These are phyloP conservation scores for Notarius lentiginosus DNA, from an alignment of 2,113 vertebrate genomes.

Conservation along the genomic window DNA sequence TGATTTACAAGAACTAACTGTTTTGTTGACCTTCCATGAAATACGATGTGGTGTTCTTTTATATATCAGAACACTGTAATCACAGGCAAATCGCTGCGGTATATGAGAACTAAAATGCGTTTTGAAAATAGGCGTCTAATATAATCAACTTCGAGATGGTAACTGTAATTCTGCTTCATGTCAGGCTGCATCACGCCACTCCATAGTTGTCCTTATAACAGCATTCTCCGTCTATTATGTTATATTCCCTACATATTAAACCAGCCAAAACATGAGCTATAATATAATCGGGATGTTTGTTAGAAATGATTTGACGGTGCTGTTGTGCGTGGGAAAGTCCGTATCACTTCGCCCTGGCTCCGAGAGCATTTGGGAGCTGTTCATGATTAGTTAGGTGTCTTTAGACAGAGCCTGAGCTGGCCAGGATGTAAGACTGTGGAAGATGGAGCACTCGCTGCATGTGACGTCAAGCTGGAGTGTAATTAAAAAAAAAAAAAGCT, in stretches of 20 bases:
- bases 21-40: background rate
- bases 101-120: background rate
- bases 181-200: background rate
- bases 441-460: background rate
- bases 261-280: background rate
- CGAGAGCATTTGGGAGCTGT: background rate
- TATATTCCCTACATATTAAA: background rate
- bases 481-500: conserved; percentile 43
- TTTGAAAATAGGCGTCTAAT: background rate
- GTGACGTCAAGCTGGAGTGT: conserved; percentile 24
- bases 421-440: conserved; percentile 17
- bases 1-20: background rate
- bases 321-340: background rate
- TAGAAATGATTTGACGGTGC: conserved; percentile 22
- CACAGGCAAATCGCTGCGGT: background rate
- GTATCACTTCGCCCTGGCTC: background rate
- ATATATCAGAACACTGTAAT: background rate
- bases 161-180: background rate
- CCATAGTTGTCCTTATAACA: background rate
- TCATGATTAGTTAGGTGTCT: conserved; percentile 40
- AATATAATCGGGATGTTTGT: background rate
- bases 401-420: background rate
- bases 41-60: background rate
- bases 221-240: background rate
- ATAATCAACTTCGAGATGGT: background rate